These are phyloP conservation scores for Cochlearius cochlearius DNA, from an alignment of 2,113 vertebrate species.

Conservation along the genomic window DNA sequence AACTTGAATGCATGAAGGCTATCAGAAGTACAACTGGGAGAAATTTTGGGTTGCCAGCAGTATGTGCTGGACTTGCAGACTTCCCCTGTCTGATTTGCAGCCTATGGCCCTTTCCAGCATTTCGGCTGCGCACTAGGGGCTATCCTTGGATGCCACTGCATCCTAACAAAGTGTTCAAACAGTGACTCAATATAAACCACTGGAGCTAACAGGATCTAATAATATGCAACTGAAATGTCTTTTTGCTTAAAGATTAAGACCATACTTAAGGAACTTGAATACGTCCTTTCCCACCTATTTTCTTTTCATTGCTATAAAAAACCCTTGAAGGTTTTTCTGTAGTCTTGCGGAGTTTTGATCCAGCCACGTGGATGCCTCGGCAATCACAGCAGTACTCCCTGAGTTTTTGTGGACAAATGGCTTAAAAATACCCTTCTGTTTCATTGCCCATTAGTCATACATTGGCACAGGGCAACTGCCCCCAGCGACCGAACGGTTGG, in stretches of 20 bases:
- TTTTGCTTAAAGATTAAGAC: constrained; percentile 25
- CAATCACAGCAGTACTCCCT: neutral
- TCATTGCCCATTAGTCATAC: neutral
- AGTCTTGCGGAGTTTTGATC: neutral
- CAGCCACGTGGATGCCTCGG: neutral
- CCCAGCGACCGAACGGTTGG: neutral
- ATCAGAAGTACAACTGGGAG: neutral
- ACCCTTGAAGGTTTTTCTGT: neutral
- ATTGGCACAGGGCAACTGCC: neutral
- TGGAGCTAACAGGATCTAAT: neutral
- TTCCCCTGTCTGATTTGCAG: neutral
- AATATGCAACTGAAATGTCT: neutral
- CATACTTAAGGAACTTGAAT: neutral
- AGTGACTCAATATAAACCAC: neutral
- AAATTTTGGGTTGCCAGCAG: neutral
- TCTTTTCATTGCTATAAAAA: neutral
- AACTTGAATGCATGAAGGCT: neutral
- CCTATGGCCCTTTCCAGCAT: neutral
- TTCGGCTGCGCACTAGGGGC: neutral
- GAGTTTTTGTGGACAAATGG: neutral
- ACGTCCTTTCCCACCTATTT: constrained; percentile 21
- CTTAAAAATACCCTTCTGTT: neutral
- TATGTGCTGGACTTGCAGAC: neutral
- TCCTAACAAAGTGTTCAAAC: neutral
- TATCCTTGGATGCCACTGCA: neutral